Evolutionary conservation across 2,797 vertebrate species (phyloP).

Genomic region (Phaenicophaeus curvirostris): DNA sequence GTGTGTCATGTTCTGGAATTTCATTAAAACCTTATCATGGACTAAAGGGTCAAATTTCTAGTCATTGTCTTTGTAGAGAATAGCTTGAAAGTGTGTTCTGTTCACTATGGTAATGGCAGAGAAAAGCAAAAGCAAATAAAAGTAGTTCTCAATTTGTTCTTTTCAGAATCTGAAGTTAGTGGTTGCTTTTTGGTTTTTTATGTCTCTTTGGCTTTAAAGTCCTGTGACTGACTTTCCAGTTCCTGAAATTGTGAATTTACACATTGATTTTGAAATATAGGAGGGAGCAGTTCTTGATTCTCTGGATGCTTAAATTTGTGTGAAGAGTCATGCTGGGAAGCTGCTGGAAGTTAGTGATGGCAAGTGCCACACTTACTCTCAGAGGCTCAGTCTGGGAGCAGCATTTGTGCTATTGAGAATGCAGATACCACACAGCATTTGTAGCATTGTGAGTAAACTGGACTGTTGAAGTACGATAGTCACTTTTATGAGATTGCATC

Average conservation of each 20-base stretch:
- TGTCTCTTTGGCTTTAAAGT: background rate
- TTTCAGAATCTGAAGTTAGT: background rate
- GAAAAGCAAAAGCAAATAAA: background rate
- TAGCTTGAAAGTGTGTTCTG: background rate
- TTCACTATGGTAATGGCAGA: background rate
- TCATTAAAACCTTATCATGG: constrained; percentile 9
- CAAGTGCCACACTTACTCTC: background rate
- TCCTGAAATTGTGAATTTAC: background rate
- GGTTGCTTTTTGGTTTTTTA: background rate
- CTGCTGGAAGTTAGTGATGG: background rate
- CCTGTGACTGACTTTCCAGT: background rate
- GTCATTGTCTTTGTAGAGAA: background rate
- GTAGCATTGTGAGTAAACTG: background rate
- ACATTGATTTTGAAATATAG: background rate
- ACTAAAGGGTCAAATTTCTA: background rate
- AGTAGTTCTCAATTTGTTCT: background rate
- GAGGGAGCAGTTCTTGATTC: background rate
- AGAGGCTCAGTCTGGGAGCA: background rate
- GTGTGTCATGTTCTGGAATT: constrained; percentile 33
- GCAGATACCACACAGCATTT: background rate
- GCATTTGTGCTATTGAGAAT: background rate
- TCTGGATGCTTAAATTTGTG: background rate
- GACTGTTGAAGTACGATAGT: background rate
- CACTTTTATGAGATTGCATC: background rate
- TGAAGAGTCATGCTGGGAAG: background rate